phyloP scores from a whole-genome alignment of 2,797 vertebrate genomes.

The Eutrigla gurnardus region DNA sequence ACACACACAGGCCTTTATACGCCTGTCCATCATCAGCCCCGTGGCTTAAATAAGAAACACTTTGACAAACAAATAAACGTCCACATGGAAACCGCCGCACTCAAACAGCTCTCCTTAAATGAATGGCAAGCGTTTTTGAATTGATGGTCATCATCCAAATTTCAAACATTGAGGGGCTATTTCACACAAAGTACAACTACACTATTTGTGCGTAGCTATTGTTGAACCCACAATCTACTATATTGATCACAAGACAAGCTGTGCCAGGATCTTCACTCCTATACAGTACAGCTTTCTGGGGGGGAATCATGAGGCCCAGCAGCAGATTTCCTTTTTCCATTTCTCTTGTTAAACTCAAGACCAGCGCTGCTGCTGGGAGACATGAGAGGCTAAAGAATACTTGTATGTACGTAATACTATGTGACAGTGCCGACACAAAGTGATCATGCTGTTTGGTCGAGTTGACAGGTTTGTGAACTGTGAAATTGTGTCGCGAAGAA shows the following conservation, averaged over 20 bases:
- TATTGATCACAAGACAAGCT: conserved; percentile 2
- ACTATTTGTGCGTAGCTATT: too few relatives aligned
- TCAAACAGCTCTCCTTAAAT: background rate
- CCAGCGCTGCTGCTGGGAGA: conserved; percentile 2
- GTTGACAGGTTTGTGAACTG: conserved; percentile 35
- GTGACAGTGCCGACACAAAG: conserved; percentile 2
- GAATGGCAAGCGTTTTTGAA: background rate
- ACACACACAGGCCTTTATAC: conserved; percentile 31
- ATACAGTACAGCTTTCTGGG: background rate
- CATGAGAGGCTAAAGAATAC: background rate
- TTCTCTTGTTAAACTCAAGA: conserved; percentile 19
- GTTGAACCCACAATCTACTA: background rate
- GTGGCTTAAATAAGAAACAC: conserved; percentile 8
- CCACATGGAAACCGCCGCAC: conserved; percentile 47
- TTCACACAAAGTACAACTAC: background rate
- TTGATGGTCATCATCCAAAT: background rate
- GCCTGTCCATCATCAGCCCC: conserved; percentile 51
- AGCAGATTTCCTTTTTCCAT: conserved; percentile 31
- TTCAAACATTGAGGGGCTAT: background rate
- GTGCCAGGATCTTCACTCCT: background rate
- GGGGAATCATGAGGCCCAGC: conserved; percentile 4
- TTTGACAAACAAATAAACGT: conserved; percentile 23
- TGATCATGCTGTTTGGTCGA: background rate
- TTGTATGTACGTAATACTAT: background rate
- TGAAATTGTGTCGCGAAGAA: conserved; percentile 16